Percentiles rank a stretch among this genome's conserved stretches.
Evolutionary conservation across 2,888 invertebrate genomes (phyloP).

Genomic region (Zygogramma bicolorata): DNA sequence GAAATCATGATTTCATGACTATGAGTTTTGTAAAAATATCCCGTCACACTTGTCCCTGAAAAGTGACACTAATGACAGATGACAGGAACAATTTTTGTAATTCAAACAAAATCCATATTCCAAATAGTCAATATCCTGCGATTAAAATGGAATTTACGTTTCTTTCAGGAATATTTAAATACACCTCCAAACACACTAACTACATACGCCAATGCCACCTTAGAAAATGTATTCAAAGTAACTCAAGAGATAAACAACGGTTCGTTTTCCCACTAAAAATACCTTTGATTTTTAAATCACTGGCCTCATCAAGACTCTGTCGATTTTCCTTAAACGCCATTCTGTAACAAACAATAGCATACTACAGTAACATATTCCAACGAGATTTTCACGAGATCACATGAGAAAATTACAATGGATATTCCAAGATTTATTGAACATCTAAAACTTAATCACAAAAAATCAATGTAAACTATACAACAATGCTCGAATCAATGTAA

Average conservation of each 20-base stretch:
- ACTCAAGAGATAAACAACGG: constrained; percentile 20
- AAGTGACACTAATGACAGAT: too few relatives aligned
- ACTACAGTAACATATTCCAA: constrained; percentile 25
- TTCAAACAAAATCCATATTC: too few relatives aligned
- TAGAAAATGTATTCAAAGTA: constrained; percentile 42
- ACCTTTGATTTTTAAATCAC: constrained; percentile 36
- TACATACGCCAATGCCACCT: neutral
- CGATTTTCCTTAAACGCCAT: constrained; percentile 22
- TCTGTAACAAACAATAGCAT: constrained; percentile 47
- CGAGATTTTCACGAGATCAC: neutral
- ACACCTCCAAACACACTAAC: too few relatives aligned
- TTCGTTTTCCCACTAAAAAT: constrained; percentile 43
- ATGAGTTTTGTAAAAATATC: too few relatives aligned
- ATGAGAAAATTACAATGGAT: constrained; percentile 17
- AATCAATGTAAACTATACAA: constrained; percentile 13
- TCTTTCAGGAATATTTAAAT: too few relatives aligned
- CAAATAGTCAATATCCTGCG: too few relatives aligned
- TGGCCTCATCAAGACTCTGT: constrained; percentile 19
- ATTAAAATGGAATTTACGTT: too few relatives aligned
- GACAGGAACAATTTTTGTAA: too few relatives aligned
- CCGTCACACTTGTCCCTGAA: too few relatives aligned
- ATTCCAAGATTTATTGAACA: constrained; percentile 13
- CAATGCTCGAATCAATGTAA: constrained; percentile 16
- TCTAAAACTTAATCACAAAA: constrained; percentile 10
- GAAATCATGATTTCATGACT: too few relatives aligned